Evolutionary conservation across 2,888 invertebrate species (phyloP).

Genomic region (Nebria salina): DNA sequence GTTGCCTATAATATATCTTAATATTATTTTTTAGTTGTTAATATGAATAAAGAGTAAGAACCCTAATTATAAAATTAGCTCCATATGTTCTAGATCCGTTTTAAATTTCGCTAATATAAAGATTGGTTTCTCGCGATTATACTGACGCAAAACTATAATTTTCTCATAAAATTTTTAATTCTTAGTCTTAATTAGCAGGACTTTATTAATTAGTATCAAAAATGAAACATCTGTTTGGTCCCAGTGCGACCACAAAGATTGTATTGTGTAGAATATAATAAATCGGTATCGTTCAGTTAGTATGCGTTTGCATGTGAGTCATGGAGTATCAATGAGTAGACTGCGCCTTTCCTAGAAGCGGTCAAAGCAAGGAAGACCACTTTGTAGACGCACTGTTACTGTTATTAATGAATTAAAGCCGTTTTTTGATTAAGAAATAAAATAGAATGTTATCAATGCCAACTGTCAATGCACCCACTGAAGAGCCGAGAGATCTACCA

Average conservation of each 20-base stretch:
- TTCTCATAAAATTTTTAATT: background rate
- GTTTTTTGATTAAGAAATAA: background rate
- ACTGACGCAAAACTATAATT: background rate
- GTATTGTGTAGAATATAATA: background rate
- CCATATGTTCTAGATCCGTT: background rate
- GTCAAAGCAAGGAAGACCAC: background rate
- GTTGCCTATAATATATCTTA: too few relatives aligned
- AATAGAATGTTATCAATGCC: background rate
- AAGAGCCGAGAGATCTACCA: background rate
- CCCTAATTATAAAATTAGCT: too few relatives aligned
- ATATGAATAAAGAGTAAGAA: too few relatives aligned
- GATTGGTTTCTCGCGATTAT: background rate
- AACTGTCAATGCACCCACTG: constrained; percentile 1
- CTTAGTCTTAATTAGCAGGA: background rate
- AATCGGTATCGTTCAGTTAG: background rate
- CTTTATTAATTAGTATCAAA: background rate
- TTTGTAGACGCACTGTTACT: background rate
- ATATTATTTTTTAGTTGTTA: too few relatives aligned
- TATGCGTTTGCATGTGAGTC: constrained; percentile 7
- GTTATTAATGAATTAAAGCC: background rate
- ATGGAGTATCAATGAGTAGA: background rate
- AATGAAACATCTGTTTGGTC: background rate
- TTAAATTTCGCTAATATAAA: background rate
- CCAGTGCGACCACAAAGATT: background rate
- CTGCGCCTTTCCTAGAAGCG: background rate